These are phyloP conservation scores for Tholera decimalis DNA, from an alignment of 2,888 invertebrate species.

Conservation along the genomic window DNA sequence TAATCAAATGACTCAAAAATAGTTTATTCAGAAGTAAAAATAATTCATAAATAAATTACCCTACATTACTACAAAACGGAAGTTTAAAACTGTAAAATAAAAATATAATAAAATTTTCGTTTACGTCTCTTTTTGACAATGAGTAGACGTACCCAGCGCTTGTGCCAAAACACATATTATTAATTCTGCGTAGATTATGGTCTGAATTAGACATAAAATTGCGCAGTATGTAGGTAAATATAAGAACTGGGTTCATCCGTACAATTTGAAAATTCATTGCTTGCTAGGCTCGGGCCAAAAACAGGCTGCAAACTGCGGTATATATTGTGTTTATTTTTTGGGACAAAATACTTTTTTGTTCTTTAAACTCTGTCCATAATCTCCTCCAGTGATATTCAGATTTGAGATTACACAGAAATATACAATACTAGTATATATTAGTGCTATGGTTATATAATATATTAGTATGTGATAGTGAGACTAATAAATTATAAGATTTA, in stretches of 20 bases:
- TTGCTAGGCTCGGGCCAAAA: neutral
- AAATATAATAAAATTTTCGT: neutral
- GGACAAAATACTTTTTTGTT: neutral
- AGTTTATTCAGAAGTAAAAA: neutral
- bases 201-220: neutral
- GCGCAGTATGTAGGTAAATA: neutral
- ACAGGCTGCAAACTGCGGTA: neutral
- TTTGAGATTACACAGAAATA: too few relatives aligned
- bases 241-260: constrained; percentile 4
- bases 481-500: too few relatives aligned
- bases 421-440: too few relatives aligned
- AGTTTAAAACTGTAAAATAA: constrained; percentile 32
- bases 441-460: too few relatives aligned
- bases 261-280: neutral
- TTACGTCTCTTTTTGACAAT: neutral
- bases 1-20: constrained; percentile 4
- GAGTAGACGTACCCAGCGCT: constrained; percentile 13
- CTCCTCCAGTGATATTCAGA: too few relatives aligned
- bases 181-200: too few relatives aligned
- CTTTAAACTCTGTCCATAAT: too few relatives aligned
- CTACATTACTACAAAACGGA: constrained; percentile 14
- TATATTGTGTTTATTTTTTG: neutral
- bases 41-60: neutral
- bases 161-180: neutral
- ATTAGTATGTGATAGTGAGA: too few relatives aligned